Percentiles rank a stretch among this genome's conserved stretches.
phyloP scores from a whole-genome alignment of 2,113 vertebrate genomes.

The Peucedramus taeniatus region DNA sequence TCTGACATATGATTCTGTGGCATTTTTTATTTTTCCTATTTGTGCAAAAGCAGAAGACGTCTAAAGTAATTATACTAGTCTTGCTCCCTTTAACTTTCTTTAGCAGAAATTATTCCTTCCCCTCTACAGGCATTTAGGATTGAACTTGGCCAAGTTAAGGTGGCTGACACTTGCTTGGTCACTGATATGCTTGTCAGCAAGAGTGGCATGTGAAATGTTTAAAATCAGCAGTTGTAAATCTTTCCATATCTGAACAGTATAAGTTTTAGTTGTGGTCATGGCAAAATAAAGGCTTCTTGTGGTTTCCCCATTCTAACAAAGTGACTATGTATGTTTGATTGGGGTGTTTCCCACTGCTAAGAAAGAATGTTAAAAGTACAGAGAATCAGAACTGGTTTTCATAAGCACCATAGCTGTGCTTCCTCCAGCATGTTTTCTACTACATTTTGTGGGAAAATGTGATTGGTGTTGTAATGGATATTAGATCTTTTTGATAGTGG shows the following conservation, averaged over 20 bases:
- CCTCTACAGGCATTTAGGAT: neutral
- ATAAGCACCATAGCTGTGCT: neutral
- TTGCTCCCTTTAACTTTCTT: neutral
- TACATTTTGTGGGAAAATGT: neutral
- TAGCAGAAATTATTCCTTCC: neutral
- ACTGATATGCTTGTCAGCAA: neutral
- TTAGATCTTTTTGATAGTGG: neutral
- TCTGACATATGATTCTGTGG: neutral
- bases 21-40: neutral
- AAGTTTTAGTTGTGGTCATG: neutral
- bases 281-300: neutral
- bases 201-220: neutral
- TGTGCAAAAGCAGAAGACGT: neutral
- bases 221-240: neutral
- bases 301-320: neutral
- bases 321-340: neutral
- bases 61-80: neutral
- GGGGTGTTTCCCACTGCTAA: neutral
- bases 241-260: neutral
- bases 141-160: neutral
- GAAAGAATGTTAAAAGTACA: neutral
- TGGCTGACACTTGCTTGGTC: neutral
- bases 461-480: neutral
- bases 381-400: neutral
- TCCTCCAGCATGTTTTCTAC: neutral